phyloP scores from a whole-genome alignment of 2,888 invertebrate species.

The Macrostomum cliftonense region DNA sequence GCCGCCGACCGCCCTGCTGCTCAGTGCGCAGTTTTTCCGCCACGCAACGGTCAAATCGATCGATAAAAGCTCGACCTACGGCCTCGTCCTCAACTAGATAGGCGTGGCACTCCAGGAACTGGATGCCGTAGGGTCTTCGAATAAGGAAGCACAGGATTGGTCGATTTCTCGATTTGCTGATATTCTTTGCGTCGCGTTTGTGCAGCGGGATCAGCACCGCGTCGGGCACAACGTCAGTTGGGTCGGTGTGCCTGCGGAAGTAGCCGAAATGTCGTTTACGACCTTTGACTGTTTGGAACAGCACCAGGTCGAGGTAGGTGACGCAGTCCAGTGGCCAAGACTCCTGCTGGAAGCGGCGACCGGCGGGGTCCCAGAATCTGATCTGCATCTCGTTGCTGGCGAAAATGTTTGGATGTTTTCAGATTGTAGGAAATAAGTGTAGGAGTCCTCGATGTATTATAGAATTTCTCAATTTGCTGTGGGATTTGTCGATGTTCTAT shows the following conservation, averaged over 20 bases:
- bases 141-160: neutral
- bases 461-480: too few relatives aligned
- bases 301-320: slow-evolving; percentile 1
- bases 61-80: neutral
- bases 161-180: neutral
- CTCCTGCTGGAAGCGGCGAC: neutral
- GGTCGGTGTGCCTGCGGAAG: slow-evolving; percentile 1
- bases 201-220: neutral
- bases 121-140: slow-evolving; percentile 1
- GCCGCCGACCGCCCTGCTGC: too few relatives aligned
- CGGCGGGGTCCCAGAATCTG: neutral
- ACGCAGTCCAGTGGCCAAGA: neutral
- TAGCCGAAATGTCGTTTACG: slow-evolving; percentile 1
- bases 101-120: slow-evolving; percentile 5
- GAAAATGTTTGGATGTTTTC: neutral
- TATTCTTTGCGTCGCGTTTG: neutral
- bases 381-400: neutral
- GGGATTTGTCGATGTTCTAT: too few relatives aligned
- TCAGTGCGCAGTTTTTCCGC: too few relatives aligned
- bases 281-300: neutral
- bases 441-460: too few relatives aligned
- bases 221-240: neutral
- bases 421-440: neutral
- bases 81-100: neutral
- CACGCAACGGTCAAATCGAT: too few relatives aligned